Base-by-base conservation (phyloP, 2,797 vertebrate genomes). In the Prionace glauca region DNA sequence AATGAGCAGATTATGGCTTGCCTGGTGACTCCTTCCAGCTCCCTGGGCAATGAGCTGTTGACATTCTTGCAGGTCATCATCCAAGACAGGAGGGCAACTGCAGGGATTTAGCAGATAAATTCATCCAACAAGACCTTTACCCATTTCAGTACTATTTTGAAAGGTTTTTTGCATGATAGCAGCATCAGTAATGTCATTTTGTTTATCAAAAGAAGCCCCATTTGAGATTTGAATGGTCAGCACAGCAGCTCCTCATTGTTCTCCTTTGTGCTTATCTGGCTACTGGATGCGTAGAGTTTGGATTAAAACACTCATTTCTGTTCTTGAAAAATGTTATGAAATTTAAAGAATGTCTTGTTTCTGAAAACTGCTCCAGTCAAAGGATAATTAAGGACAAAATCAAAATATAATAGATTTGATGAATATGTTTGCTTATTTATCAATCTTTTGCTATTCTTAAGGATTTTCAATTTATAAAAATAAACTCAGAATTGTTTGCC, bases 11-110 rank as follows among this genome's bases (percentile, higher is more conserved):
- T 98, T 98, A 98, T 97, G 97, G 96, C 96, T 97, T 97, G 97
- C 96, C 96, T 97, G 96, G 97, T 96, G 97, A 97, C 97, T 97
- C 97, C 97, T 97, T 96, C 97, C 97, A 97, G 97, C 97, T 97
- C 97, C 97, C 97, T 97, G 98, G 97, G 98, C 98, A 98, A 99
- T 98, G 98, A 98, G 98, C 98, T 98, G 98, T 98, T 98, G 98
- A 98, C 98, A 98, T 98, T 98, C 98, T 98, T 98, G 97, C 98
- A 98, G 98, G 98, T 98, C 98, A 98, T 98, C 98, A 98, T 98
- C 97, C 96, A 74, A 97, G 98, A 98, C 98, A 98, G 98, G 96
- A 97, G 97, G 97, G 98, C 98, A 98, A 96, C 98, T 97, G 97
- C 98, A 98, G 98, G 98, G 98, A 98, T 98, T 98, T 98, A 98